Conservation (phyloP, 2,888 invertebrate species). For the Subacronicta megacephala region DNA sequence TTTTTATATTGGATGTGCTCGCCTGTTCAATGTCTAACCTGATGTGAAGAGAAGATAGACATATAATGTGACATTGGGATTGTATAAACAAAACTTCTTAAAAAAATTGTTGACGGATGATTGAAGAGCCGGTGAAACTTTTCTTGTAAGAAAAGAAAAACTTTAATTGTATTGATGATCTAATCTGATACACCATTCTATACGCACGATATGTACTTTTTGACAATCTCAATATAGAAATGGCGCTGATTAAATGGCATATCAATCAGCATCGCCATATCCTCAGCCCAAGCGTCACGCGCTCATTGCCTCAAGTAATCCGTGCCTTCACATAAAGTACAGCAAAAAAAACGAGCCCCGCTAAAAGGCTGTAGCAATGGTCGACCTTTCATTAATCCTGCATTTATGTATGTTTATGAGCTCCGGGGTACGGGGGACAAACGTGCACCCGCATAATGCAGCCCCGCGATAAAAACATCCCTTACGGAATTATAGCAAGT, state of each 20-base stretch:
- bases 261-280: slow-evolving; percentile 12
- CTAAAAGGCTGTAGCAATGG: slow-evolving; percentile 51
- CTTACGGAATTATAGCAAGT: slow-evolving; percentile 59
- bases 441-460: slow-evolving; percentile 69
- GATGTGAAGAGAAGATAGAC: too few relatives aligned
- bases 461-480: slow-evolving; percentile 63
- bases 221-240: background rate
- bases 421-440: slow-evolving; percentile 34
- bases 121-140: too few relatives aligned
- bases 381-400: slow-evolving; percentile 63
- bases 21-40: too few relatives aligned
- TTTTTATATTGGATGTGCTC: too few relatives aligned
- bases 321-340: slow-evolving; percentile 54
- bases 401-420: slow-evolving; percentile 62
- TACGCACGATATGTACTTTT: background rate
- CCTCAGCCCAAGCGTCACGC: slow-evolving; percentile 8
- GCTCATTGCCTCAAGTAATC: slow-evolving; percentile 44
- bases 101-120: too few relatives aligned
- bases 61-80: too few relatives aligned
- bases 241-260: background rate
- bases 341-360: slow-evolving; percentile 45
- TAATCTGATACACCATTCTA: too few relatives aligned
- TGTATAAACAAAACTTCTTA: too few relatives aligned
- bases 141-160: too few relatives aligned
- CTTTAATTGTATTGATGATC: too few relatives aligned